These are phyloP conservation scores for Bubo blakistoni DNA, from an alignment of 2,113 vertebrate species.

Conservation along the genomic window DNA sequence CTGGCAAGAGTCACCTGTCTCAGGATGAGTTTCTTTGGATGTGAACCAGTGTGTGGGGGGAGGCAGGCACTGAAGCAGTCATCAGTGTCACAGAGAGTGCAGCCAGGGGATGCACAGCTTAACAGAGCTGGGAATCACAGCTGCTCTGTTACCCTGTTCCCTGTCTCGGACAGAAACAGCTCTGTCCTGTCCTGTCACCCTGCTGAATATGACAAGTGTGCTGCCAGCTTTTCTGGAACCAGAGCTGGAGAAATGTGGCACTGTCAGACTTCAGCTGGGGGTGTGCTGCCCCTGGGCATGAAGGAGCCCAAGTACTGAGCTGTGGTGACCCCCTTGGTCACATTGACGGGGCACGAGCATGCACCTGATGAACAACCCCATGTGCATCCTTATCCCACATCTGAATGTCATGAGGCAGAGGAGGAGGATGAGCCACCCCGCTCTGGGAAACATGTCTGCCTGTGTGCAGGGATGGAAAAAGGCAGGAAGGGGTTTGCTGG, in stretches of 20 bases:
- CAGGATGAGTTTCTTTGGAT: neutral
- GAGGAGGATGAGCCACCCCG: neutral
- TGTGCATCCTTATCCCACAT: accelerated
- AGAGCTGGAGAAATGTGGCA: neutral
- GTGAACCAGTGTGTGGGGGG: accelerated
- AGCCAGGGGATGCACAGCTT: accelerated
- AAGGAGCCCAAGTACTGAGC: neutral
- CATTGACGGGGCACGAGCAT: accelerated
- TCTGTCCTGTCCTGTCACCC: neutral
- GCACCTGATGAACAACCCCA: neutral
- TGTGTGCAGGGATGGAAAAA: neutral
- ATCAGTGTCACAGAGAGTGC: neutral
- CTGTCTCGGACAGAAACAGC: neutral
- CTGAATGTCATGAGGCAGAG: neutral
- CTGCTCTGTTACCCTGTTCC: neutral
- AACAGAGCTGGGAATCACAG: neutral
- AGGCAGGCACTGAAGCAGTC: neutral
- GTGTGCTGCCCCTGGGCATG: neutral
- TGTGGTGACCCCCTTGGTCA: neutral
- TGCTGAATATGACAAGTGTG: neutral
- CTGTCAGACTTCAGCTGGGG: neutral
- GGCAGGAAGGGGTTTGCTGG: neutral
- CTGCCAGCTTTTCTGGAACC: neutral
- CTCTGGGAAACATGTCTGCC: neutral
- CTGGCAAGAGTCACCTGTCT: neutral